Percentiles rank a stretch among this genome's conserved stretches.
Evolutionary conservation across 2,888 invertebrate genomes (phyloP).

Genomic region (Cylloceria caligata): DNA sequence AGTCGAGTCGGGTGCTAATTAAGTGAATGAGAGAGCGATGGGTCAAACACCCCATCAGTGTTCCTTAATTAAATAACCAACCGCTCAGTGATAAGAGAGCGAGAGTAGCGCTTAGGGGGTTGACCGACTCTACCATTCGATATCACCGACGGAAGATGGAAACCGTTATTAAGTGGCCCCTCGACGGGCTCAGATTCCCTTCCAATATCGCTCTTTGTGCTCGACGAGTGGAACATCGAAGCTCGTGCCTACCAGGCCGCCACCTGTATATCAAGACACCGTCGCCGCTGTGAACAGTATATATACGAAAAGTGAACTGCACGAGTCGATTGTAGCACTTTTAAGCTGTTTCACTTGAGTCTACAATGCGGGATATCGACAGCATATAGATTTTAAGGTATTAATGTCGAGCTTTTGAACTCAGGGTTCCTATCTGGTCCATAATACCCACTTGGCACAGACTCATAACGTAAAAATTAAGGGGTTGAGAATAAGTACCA

Average conservation of each 20-base stretch:
- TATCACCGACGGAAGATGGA: conserved; percentile 16
- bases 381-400: neutral
- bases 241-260: conserved; percentile 1
- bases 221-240: conserved; percentile 23
- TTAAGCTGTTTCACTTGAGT: neutral
- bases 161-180: conserved; percentile 43
- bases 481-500: conserved; percentile 40
- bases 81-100: neutral
- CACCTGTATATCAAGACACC: conserved; percentile 35
- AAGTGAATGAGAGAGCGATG: neutral
- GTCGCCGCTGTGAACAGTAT: conserved; percentile 12
- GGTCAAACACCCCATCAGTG: conserved; percentile 8
- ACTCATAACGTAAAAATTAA: conserved; percentile 27
- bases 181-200: conserved; percentile 43
- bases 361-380: neutral
- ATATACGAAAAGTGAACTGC: conserved; percentile 6
- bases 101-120: neutral
- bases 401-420: conserved; percentile 36
- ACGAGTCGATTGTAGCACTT: neutral
- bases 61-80: conserved; percentile 5
- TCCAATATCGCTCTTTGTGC: conserved; percentile 16
- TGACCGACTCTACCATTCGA: neutral
- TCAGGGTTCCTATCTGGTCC: neutral
- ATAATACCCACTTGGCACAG: conserved; percentile 46
- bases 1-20: neutral